Evolutionary conservation across 2,888 invertebrate species (phyloP).

Genomic region (Bruchidius siliquastri): DNA sequence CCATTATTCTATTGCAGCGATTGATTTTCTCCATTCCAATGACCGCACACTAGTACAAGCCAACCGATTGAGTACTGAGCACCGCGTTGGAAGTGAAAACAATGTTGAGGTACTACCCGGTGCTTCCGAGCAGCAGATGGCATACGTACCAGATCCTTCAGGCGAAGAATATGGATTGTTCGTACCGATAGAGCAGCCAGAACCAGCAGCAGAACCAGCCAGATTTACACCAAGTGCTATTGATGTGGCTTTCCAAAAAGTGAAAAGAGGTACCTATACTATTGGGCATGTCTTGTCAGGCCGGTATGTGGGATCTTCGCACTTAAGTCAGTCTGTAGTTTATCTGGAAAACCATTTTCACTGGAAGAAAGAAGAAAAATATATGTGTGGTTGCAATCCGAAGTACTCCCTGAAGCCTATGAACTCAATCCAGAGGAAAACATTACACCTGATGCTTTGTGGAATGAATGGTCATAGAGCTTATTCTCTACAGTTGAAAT

Average conservation of each 20-base stretch:
- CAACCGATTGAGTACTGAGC: neutral
- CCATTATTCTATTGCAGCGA: neutral
- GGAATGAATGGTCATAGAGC: too few species aligned
- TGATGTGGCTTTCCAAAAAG: neutral
- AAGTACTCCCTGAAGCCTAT: too few species aligned
- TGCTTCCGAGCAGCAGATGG: neutral
- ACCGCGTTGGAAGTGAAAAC: neutral
- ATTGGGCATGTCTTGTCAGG: too few species aligned
- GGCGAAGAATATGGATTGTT: neutral
- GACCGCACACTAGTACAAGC: neutral
- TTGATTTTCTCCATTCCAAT: neutral
- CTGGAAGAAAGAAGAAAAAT: too few species aligned
- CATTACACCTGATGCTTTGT: too few species aligned
- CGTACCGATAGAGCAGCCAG: neutral
- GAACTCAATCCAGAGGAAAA: too few species aligned
- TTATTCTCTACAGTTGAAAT: too few species aligned
- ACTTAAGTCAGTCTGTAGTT: too few species aligned
- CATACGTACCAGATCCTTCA: neutral
- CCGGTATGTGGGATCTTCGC: too few species aligned
- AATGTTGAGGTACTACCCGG: neutral
- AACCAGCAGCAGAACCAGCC: neutral
- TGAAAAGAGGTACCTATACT: neutral
- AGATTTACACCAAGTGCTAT: neutral
- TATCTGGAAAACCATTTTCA: too few species aligned
- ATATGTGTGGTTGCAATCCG: too few species aligned